phyloP scores from a whole-genome alignment of 2,797 vertebrate genomes.

The Danio aesculapii region DNA sequence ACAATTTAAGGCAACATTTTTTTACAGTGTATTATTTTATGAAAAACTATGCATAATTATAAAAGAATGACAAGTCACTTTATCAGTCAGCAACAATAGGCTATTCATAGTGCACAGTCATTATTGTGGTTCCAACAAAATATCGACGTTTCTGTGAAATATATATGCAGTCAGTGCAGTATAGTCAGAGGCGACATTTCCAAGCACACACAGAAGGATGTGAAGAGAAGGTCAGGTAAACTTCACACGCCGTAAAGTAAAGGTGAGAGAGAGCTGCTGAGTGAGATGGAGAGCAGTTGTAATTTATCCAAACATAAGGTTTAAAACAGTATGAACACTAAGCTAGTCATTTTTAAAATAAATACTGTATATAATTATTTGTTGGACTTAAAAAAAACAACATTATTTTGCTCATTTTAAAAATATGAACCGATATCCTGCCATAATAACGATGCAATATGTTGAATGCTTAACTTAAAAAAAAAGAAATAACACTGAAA shows the following conservation, averaged over 20 bases:
- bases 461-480: not conserved
- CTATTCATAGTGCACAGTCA: not conserved
- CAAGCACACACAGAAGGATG: conserved; percentile 13
- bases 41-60: not conserved
- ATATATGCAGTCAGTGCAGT: not conserved
- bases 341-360: too few species aligned
- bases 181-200: conserved; percentile 18
- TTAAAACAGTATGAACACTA: not conserved
- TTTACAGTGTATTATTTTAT: not conserved
- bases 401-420: not conserved
- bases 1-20: too few species aligned
- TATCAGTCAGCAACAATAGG: too few species aligned
- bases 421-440: not conserved
- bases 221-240: conserved; percentile 40
- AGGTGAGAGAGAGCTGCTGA: conserved; percentile 18
- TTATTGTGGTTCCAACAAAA: not conserved
- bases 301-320: conserved; percentile 2
- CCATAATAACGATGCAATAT: not conserved
- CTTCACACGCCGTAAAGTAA: conserved; percentile 20
- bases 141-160: not conserved
- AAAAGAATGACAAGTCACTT: not conserved
- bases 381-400: too few species aligned
- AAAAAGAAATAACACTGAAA: not conserved
- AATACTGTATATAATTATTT: not conserved
- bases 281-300: not conserved